Base-by-base conservation (phyloP, 2,113 vertebrate species). In the crab-eating macaque (Macaca fascicularis) region DNA sequence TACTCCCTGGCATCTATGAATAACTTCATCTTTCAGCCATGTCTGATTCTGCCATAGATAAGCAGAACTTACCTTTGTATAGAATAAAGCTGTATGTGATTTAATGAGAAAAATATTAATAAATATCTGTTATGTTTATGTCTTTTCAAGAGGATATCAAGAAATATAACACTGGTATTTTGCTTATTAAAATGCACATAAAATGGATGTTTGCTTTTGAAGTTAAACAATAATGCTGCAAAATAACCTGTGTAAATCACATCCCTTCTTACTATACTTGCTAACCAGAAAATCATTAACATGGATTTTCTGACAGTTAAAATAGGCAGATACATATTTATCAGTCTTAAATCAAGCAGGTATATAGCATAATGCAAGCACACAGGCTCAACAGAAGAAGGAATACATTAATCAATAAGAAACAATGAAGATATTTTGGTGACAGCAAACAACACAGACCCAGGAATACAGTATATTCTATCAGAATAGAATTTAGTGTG, bases 241-340 rank as follows among this genome's bases (percentile, higher is more conserved):
- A 95, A 97, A 93, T 82, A 90, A 83, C 50, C 43, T 81, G 19
- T 79, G 30, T 90, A 93, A 97, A 95, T 97, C 76, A 82, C 16
- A 59, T 61, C 16, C 4, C 20, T 97, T 78, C 70, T 91, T 83
- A 48, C 48, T 75, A 38, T 57, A 88, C 17, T 55, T 90, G 40
- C 48, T 95, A 98, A 96, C 48, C 38, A 95, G 88, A 97, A 97
- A 97, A 96, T 97, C 48, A 96, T 90, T 89, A 88, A 5, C 67
- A 95, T 93, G 17, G 87, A 97, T 94, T 97, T 95, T 55, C 69
- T 96, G 95, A 94, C 52, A 89, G n/a, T 93, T 95, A 82, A 90
- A 97, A 95, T 95, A 38, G 45, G 90, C 92, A 75, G 90, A 87
- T 89, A 90, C n/a, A 86, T 93, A 89, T 96, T 97, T 96, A 79